These are phyloP conservation scores for Formica aserva DNA, from an alignment of 2,888 invertebrate species.

Conservation along the genomic window DNA sequence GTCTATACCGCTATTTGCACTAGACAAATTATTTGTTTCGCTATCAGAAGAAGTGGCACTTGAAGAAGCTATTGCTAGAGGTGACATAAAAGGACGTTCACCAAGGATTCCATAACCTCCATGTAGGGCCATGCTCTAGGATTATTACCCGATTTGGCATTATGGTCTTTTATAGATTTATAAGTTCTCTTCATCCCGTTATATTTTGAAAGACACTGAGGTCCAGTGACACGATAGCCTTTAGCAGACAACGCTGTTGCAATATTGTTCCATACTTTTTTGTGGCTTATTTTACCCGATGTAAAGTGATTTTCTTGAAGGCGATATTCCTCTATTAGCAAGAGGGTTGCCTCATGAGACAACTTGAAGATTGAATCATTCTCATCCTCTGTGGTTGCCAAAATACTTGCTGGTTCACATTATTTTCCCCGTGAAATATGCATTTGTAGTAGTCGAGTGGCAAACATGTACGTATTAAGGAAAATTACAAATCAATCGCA, in stretches of 20 bases:
- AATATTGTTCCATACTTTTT: no score
- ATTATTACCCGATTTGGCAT: background rate
- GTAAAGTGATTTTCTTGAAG: no score
- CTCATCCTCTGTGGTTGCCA: no score
- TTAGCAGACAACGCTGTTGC: background rate
- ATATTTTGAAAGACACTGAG: conserved; percentile 2
- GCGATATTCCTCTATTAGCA: no score
- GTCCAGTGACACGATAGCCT: background rate
- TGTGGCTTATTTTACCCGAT: no score
- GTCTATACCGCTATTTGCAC: background rate
- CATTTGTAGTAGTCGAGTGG: no score
- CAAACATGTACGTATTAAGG: no score
- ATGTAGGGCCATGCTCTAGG: background rate
- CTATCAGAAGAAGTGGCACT: background rate
- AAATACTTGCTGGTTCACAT: no score
- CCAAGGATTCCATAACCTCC: background rate
- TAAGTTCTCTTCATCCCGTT: background rate
- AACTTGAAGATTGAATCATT: no score
- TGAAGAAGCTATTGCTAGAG: background rate
- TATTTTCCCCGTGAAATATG: no score
- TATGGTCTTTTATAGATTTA: conserved; percentile 11
- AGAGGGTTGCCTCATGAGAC: no score
- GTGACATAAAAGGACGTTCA: conserved; percentile 7
- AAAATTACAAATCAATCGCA: no score
- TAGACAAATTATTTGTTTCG: background rate